Evolutionary conservation across 2,113 vertebrate species (phyloP).

Genomic region (Mixornis gularis): DNA sequence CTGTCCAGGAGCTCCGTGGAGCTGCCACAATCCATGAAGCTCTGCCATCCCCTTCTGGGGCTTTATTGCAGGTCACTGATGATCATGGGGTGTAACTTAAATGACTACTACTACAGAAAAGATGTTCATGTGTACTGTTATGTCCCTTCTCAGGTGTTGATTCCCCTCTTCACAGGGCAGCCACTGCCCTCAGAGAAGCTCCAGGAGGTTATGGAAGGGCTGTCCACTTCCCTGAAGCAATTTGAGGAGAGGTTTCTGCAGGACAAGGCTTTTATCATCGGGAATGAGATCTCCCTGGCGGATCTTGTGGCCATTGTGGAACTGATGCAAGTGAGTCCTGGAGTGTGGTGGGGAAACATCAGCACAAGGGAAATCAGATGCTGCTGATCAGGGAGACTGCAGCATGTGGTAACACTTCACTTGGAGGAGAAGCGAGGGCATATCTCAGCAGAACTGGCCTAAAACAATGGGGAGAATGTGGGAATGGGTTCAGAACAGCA

Average conservation of each 20-base stretch:
- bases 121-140: neutral
- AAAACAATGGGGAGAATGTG: neutral
- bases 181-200: conserved; percentile 76
- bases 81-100: neutral
- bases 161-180: conserved; percentile 71
- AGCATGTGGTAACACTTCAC: neutral
- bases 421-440: neutral
- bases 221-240: conserved; percentile 69
- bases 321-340: conserved; percentile 83
- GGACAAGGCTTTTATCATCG: conserved; percentile 78
- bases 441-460: neutral
- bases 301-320: conserved; percentile 88
- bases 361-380: neutral
- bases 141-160: conserved; percentile 67
- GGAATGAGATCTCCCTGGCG: conserved; percentile 81
- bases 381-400: neutral
- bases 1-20: neutral
- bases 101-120: neutral
- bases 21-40: neutral
- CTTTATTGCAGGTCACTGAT: neutral
- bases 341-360: neutral
- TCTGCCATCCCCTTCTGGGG: neutral
- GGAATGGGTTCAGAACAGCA: neutral
- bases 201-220: conserved; percentile 73
- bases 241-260: conserved; percentile 86